phyloP scores from a whole-genome alignment of 2,797 vertebrate species.

The Urocyon cinereoargenteus region DNA sequence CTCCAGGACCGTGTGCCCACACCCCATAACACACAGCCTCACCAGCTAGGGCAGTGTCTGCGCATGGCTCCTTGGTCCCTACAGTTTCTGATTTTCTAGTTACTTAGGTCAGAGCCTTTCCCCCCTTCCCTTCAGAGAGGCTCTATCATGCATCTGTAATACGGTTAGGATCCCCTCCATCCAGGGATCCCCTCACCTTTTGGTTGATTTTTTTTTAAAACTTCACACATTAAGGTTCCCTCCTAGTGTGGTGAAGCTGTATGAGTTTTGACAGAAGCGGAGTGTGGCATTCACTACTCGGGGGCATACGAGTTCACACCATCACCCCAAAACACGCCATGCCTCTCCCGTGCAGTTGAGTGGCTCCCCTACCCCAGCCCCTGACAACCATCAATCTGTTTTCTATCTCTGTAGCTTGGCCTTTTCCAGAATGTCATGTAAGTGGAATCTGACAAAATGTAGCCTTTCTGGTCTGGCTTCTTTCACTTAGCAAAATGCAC shows the following conservation, averaged over 20 bases:
- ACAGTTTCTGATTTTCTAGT: accelerated
- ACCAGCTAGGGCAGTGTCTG: accelerated
- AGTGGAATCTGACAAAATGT: accelerated
- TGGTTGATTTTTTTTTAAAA: background rate
- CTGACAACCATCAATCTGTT: background rate
- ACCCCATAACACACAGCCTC: accelerated
- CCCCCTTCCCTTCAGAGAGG: accelerated
- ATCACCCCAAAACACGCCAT: accelerated
- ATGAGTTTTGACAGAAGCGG: accelerated
- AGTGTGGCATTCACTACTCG: accelerated
- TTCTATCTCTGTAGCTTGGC: background rate
- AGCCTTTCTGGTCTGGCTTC: background rate
- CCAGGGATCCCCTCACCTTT: background rate
- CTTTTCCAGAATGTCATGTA: background rate
- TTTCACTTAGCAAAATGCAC: background rate
- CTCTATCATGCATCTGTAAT: accelerated
- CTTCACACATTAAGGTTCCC: accelerated
- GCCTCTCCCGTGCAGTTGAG: accelerated
- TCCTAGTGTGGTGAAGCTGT: accelerated
- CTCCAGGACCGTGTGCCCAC: accelerated
- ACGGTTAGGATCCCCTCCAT: background rate
- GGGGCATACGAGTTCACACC: accelerated
- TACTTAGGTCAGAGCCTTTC: accelerated
- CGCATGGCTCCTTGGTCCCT: accelerated
- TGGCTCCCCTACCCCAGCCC: background rate